Conservation (phyloP, 2,113 vertebrate genomes). For the Lasiurus cinereus region DNA sequence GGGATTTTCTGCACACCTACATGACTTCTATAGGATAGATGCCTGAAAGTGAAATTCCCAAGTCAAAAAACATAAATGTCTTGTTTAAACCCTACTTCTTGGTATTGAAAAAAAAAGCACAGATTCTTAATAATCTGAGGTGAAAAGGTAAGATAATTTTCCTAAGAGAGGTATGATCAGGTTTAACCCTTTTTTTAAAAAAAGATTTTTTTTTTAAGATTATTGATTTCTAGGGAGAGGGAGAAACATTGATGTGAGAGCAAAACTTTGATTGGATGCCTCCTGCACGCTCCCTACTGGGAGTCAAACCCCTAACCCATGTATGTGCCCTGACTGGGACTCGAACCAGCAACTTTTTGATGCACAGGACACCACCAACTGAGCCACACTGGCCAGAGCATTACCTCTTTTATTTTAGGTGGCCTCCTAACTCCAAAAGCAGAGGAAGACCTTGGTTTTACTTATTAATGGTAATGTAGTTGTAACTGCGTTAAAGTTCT, state of each 20-base stretch:
- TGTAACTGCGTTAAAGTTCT: background rate
- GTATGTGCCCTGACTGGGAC: background rate
- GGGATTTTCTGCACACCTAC: background rate
- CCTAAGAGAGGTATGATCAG: background rate
- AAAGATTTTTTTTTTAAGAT: too few relatives aligned
- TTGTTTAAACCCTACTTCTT: background rate
- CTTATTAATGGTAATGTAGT: background rate
- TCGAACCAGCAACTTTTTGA: background rate
- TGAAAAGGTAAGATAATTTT: background rate
- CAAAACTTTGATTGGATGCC: background rate
- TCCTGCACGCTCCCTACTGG: background rate
- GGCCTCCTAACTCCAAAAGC: background rate
- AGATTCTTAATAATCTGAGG: conserved; percentile 3
- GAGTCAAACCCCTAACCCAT: background rate
- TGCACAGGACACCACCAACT: background rate
- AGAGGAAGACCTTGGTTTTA: background rate
- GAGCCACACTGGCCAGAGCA: too few relatives aligned
- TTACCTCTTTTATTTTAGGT: background rate
- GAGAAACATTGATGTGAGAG: background rate
- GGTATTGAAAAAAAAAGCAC: background rate
- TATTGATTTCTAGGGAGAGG: background rate
- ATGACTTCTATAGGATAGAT: background rate
- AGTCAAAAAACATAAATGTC: background rate
- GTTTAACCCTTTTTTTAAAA: background rate
- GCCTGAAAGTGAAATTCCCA: background rate